Conservation (phyloP, 2,888 invertebrate species). For the Apamea monoglypha region DNA sequence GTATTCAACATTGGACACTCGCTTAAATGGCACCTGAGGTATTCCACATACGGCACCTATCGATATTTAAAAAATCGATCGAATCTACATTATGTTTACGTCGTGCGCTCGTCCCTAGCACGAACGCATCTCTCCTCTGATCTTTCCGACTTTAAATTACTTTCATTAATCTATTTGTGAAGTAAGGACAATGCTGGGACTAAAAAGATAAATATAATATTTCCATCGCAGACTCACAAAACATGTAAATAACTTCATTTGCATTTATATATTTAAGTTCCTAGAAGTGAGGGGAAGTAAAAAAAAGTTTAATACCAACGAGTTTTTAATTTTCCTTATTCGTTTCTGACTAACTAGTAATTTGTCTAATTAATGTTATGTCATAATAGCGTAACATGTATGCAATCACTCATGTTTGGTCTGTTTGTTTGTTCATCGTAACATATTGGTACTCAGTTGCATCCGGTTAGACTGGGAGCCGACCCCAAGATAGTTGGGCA, state of each 20-base stretch:
- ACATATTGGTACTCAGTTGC: too few relatives aligned
- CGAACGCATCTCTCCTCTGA: neutral
- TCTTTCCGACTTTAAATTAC: conserved; percentile 62
- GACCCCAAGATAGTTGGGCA: too few relatives aligned
- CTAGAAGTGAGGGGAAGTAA: neutral
- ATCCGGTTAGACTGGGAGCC: too few relatives aligned
- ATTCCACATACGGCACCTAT: too few relatives aligned
- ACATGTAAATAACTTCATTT: conserved; percentile 49
- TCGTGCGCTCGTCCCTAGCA: neutral
- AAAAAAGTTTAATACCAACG: neutral
- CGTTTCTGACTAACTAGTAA: neutral
- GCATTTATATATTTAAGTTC: conserved; percentile 23
- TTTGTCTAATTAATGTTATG: neutral
- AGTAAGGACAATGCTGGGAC: conserved; percentile 52
- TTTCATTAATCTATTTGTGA: conserved; percentile 59
- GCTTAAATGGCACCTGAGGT: too few relatives aligned
- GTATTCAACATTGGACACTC: too few relatives aligned
- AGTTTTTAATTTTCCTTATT: neutral
- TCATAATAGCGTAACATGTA: neutral
- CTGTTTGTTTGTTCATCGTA: neutral
- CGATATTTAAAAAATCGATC: neutral
- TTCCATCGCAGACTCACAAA: conserved; percentile 16
- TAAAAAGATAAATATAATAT: conserved; percentile 45
- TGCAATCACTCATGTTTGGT: neutral
- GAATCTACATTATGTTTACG: neutral